Base-by-base conservation (phyloP, 2,113 vertebrate genomes). In the Sander lucioperca region DNA sequence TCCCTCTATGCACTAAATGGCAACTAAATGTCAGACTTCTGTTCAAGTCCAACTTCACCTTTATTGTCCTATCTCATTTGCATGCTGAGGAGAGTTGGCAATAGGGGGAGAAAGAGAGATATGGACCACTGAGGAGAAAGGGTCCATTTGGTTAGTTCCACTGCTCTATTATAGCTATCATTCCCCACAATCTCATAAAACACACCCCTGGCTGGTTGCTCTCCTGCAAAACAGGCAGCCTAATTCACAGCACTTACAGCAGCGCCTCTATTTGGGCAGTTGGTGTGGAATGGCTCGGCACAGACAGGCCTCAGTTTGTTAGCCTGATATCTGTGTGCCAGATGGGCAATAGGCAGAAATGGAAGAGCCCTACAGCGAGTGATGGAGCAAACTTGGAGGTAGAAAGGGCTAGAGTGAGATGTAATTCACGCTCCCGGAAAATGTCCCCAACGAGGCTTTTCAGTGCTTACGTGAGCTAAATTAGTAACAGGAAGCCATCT, bases 11-110 rank as follows among this genome's bases (percentile, higher is more conserved):
- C 72, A 85, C 91, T 93, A 94, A 94, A 95, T 93, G 93, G 93
- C 94, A 94, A 83, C 85, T 88, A 95, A 95, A 95, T 95, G 93
- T 94, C 94, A 95, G 81, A 83, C 87, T 93, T 89, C 94, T 93
- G 93, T 91, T 92, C 90, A 74, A 83, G 86, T 84, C 86, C 80
- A 64, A 87, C 88, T 93, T 94, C 93, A 93, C 93, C 94, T 94
- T 86, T 81, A 89, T 91, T 90, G 89, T 91, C 84, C 87, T 27
- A 56, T 73, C 90, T 93, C 89, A 93, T 94, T 94, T 93, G 90
- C 93, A 94, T 93, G 88, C 89, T 48, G 83, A 80, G 80, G 66
- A 84, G 79, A 72, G 78, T 53, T 90, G 78, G 78, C 83, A 85
- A 59, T 61, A 47, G 67, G 21, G 18, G 74, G 61, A 73, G 85